Evolutionary conservation across 2,113 vertebrate genomes (phyloP), one percentile per base, ranked within the genome.

Genomic region (Notothenia rossii): DNA sequence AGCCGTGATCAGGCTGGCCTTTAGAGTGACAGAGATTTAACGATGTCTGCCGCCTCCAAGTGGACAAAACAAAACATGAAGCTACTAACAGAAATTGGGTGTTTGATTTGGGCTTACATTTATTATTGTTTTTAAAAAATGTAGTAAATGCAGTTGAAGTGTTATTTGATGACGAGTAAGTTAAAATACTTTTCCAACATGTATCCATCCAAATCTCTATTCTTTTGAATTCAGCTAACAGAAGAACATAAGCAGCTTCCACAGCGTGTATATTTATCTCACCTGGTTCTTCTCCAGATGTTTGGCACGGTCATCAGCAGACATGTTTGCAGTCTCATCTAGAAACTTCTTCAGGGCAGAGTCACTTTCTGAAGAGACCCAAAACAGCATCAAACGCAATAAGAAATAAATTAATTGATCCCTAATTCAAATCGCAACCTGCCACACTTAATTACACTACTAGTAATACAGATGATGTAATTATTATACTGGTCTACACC

Each of bases 291-390:
- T 95, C 85, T 98, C 97, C 84, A 99, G 95, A 75, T 93, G 94
- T 86, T 97, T 97, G 68, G 97, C 97, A 86, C 98, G 94, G 46
- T 98, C 97, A 80, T 96, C 97, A 67, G 97, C 93, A 78, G 97
- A 96, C 91, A 98, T 86, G 58, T 91, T 92, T 62, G 95, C 95
- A 0, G 98, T 98, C 78, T 97, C 95, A 70, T 96, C 95, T 9
- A 99, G 95, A 88, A 99, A 99, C 60, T 94, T 96, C 94, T 99
- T 98, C 90, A 99, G 89, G 66, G 94, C 91, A 33, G 98, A 99
- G 11, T 92, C 94, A 70, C 90, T 86, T 61, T 95, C 98, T 99
- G 89, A 25, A 61, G 79, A 72, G 5, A 59, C 17, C 22, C 36
- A 20, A 58, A 58, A 3, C 12, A 53, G 43, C 5, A 59, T 61